Percentiles rank a stretch among this genome's conserved stretches.
Evolutionary conservation across 2,113 vertebrate species (phyloP).

Genomic region (Eurystomus gularis): DNA sequence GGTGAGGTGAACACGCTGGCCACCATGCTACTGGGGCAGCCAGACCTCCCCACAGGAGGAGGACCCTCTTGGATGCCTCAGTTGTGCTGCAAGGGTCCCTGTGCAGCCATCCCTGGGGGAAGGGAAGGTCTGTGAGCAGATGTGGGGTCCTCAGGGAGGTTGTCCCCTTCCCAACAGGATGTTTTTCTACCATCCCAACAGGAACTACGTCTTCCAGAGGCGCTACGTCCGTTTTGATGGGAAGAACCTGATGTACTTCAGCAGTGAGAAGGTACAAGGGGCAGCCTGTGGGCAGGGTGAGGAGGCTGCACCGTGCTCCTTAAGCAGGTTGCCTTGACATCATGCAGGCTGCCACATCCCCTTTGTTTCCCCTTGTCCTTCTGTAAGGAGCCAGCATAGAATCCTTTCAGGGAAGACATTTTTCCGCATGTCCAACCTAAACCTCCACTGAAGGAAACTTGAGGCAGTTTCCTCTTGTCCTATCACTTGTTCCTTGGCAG

Average conservation of each 20-base stretch:
- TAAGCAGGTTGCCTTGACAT: neutral
- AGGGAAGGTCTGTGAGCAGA: neutral
- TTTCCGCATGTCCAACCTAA: neutral
- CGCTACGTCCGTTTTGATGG: conserved; percentile 93
- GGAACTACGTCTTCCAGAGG: conserved; percentile 97
- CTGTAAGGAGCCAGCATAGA: neutral
- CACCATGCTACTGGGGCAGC: neutral
- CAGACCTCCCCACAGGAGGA: neutral
- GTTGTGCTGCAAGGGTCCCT: neutral
- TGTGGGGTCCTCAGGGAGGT: neutral
- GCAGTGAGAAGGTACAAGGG: conserved; percentile 88
- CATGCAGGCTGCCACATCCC: neutral
- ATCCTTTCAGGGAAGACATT: neutral
- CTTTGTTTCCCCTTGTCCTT: neutral
- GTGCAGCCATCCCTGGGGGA: neutral
- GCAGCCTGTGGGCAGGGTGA: neutral
- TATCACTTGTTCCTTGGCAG: neutral
- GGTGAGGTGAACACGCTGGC: neutral
- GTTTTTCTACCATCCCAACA: conserved; percentile 51
- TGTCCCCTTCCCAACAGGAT: neutral
- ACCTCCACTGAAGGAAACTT: neutral
- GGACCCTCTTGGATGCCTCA: neutral
- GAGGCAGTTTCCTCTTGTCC: neutral
- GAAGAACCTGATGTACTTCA: conserved; percentile 93
- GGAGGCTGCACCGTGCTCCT: neutral